phyloP scores from a whole-genome alignment of 2,113 vertebrate genomes.

The Xenopus tropicalis region UCB_Xtro_10.0 CM004450.2:120525001-120525500 shows the following conservation, averaged over 20 bases:
- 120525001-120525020: constrained; percentile 19
- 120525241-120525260: neutral
- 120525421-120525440: neutral
- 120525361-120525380: constrained; percentile 7
- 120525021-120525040: constrained; percentile 7
- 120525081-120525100: neutral
- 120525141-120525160: constrained; percentile 6
- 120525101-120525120: neutral
- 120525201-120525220: constrained; percentile 25
- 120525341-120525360: constrained; percentile 10
- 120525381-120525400: constrained; percentile 6
- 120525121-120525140: neutral
- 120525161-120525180: constrained; percentile 43
- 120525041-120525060: constrained; percentile 1
- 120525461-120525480: constrained; percentile 1
- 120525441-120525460: neutral
- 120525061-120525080: constrained; percentile 6
- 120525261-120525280: neutral
- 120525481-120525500: neutral
- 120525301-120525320: neutral
- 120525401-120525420: neutral
- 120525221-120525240: neutral
- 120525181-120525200: constrained; percentile 46
- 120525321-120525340: constrained; percentile 2
- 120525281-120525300: neutral